A percentile compares a stretch with the other conserved stretches of the same genome.
These are phyloP conservation scores for Eupelmus urozonus DNA, from an alignment of 2,888 invertebrate genomes.

Conservation along the genomic window DNA sequence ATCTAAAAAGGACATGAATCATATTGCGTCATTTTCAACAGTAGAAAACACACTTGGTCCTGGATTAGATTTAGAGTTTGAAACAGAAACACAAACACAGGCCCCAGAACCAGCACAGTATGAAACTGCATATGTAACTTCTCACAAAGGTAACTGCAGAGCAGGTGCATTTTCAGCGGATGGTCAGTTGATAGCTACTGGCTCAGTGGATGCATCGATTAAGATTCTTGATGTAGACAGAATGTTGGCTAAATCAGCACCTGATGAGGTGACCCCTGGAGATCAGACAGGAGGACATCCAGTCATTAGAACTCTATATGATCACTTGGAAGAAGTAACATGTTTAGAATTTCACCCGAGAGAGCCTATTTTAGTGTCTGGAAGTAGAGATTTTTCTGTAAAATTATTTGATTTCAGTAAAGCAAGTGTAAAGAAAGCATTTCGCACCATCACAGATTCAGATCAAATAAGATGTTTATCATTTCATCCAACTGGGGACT, in stretches of 20 bases:
- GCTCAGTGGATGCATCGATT: constrained; percentile 98
- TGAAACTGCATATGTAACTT: constrained; percentile 99
- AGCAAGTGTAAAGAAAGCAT: constrained; percentile 98
- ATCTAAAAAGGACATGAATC: constrained; percentile 80
- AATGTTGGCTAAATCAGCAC: constrained; percentile 98
- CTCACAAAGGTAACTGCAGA: constrained; percentile 97
- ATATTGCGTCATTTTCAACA: constrained; percentile 80
- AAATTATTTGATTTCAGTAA: constrained; percentile 99
- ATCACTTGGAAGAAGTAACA: constrained; percentile 98
- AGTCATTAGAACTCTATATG: constrained; percentile 97
- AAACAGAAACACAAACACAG: constrained; percentile 94
- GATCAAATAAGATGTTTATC: constrained; percentile 93
- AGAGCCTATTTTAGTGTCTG: constrained; percentile 95
- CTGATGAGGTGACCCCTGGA: constrained; percentile 89
- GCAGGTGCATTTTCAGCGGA: constrained; percentile 97
- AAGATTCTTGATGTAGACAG: constrained; percentile 99
- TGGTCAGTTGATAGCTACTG: constrained; percentile 97
- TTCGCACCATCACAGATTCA: constrained; percentile 96
- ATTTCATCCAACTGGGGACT: constrained; percentile 97
- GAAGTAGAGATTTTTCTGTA: constrained; percentile 94
- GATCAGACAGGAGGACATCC: constrained; percentile 96
- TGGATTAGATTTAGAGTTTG: constrained; percentile 95
- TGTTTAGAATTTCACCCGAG: constrained; percentile 97
- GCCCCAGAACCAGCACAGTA: constrained; percentile 98
- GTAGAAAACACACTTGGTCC: constrained; percentile 83